A percentile compares a stretch with the other conserved stretches of the same genome.
These are phyloP conservation scores for Poeciliopsis presidionis DNA, from an alignment of 2,797 vertebrate genomes.

Conservation along the genomic window DNA sequence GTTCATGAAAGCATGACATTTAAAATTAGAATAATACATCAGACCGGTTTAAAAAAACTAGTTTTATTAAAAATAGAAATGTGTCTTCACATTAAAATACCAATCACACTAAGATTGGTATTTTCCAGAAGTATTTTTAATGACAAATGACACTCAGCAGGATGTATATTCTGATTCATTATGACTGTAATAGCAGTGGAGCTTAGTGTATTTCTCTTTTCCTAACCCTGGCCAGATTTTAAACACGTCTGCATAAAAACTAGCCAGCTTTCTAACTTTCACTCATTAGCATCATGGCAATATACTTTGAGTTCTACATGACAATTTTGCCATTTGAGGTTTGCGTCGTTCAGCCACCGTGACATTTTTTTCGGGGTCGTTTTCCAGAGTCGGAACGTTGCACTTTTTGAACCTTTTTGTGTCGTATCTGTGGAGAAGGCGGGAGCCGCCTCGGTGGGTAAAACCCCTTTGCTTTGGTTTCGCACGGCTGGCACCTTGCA, in stretches of 20 bases:
- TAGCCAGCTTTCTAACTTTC: background rate
- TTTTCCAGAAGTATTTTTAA: too few relatives aligned
- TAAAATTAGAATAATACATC: too few relatives aligned
- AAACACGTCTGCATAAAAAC: background rate
- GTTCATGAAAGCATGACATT: too few relatives aligned
- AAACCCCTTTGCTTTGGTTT: conserved; percentile 20
- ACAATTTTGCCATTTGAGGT: too few relatives aligned
- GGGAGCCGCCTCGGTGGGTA: conserved; percentile 12
- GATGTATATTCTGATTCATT: too few relatives aligned
- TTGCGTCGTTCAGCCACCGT: background rate
- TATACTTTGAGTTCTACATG: background rate
- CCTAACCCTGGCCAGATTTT: background rate
- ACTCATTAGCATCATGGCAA: background rate
- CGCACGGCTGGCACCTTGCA: conserved; percentile 49
- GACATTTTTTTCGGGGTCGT: background rate
- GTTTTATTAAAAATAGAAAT: background rate
- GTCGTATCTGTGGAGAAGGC: conserved; percentile 9
- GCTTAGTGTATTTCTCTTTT: too few relatives aligned
- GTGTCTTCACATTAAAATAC: background rate
- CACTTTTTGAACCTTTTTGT: background rate
- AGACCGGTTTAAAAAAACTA: too few relatives aligned
- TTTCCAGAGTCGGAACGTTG: background rate
- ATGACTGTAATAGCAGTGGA: too few relatives aligned
- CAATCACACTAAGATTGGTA: too few relatives aligned
- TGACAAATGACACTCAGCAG: too few relatives aligned